Percentiles rank a stretch among this genome's conserved stretches.
Evolutionary conservation across 64 coral and sea anemone genomes (phyloP).

Genomic region (Dendronephthya gigantea): DNA sequence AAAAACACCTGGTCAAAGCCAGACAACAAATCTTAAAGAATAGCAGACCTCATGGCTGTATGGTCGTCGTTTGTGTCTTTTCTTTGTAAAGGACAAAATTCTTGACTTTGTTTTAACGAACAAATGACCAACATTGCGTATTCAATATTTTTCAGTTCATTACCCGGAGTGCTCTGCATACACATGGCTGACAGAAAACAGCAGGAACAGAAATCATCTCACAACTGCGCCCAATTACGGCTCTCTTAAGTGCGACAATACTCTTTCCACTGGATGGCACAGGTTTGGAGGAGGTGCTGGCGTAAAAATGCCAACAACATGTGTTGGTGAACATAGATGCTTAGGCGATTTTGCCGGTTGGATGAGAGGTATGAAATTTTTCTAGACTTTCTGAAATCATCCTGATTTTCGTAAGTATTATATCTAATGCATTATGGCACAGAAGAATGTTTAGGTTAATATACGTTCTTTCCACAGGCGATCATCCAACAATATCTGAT

Average conservation of each 20-base stretch:
- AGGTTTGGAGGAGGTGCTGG: not conserved
- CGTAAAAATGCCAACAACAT: not conserved
- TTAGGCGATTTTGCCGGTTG: not conserved
- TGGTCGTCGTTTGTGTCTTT: too few species aligned
- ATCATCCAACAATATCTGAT: not conserved
- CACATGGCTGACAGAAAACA: not conserved
- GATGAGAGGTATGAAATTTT: not conserved
- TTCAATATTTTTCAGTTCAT: not conserved
- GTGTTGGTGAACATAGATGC: not conserved
- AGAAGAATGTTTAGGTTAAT: too few species aligned
- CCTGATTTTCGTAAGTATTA: too few species aligned
- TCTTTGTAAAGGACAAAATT: too few species aligned
- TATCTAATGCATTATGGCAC: too few species aligned
- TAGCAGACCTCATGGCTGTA: too few species aligned
- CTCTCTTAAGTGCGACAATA: too few species aligned
- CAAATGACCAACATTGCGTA: too few species aligned
- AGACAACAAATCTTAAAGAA: too few species aligned
- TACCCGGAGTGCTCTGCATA: not conserved
- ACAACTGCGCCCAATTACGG: not conserved
- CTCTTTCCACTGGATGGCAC: not conserved
- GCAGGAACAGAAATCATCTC: not conserved
- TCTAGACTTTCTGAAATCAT: too few species aligned
- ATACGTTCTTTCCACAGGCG: not conserved
- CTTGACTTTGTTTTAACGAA: too few species aligned
- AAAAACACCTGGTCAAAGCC: too few species aligned